phyloP scores from a whole-genome alignment of 2,113 vertebrate genomes.

The Toxostoma redivivum region DNA sequence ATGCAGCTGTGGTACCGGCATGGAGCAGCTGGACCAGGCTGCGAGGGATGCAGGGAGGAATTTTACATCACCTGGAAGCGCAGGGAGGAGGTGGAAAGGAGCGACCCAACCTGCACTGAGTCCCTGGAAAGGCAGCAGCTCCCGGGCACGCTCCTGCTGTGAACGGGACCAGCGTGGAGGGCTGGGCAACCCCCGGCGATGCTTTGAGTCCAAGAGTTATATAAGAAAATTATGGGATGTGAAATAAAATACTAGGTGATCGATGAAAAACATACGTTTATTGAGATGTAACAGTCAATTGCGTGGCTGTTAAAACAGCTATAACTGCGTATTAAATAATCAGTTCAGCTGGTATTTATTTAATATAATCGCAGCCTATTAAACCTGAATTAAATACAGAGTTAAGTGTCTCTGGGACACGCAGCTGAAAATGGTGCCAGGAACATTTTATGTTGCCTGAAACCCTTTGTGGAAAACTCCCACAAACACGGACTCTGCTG shows the following conservation, averaged over 20 bases:
- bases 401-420: slow-evolving; percentile 72
- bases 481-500: neutral
- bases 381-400: slow-evolving; percentile 75
- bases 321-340: slow-evolving; percentile 74
- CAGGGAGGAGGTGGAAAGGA: neutral
- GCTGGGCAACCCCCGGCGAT: neutral
- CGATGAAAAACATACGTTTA: slow-evolving; percentile 62
- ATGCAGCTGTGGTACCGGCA: neutral
- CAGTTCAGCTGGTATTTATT: slow-evolving; percentile 77
- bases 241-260: slow-evolving; percentile 30
- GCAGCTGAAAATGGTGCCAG: slow-evolving; percentile 64
- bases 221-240: slow-evolving; percentile 1
- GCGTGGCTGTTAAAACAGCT: slow-evolving; percentile 68
- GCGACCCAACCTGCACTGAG: neutral
- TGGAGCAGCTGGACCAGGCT: neutral
- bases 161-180: fast-evolving
- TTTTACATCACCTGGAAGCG: neutral
- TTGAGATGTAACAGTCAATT: slow-evolving; percentile 72
- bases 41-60: neutral
- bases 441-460: slow-evolving; percentile 57
- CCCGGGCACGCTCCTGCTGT: neutral
- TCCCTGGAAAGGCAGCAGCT: neutral
- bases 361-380: slow-evolving; percentile 74
- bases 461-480: slow-evolving; percentile 54
- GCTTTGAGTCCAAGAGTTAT: neutral